Conservation (phyloP, 2,113 vertebrate species). For the Neoarius graeffei region DNA sequence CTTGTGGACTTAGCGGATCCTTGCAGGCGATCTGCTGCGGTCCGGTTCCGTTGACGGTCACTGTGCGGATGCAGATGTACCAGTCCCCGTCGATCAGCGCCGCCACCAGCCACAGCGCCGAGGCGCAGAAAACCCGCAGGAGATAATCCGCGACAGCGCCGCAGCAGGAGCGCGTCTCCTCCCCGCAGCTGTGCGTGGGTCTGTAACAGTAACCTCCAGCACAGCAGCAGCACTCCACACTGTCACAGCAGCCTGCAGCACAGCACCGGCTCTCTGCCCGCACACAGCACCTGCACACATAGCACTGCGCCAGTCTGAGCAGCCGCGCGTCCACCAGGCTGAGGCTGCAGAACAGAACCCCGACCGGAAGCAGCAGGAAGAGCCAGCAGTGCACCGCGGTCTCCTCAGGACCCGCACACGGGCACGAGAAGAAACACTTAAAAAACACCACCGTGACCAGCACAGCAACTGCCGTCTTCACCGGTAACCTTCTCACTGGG, state of each 20-base stretch:
- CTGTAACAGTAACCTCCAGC: constrained; percentile 36
- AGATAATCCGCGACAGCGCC: neutral
- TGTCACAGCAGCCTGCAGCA: neutral
- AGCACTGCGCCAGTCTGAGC: constrained; percentile 41
- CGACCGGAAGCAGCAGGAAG: constrained; percentile 28
- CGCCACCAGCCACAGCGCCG: constrained; percentile 31
- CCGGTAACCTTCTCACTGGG: constrained; percentile 22
- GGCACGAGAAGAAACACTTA: constrained; percentile 36
- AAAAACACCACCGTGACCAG: constrained; percentile 27
- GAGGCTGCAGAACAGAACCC: neutral
- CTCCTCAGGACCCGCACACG: constrained; percentile 22
- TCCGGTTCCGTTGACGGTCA: neutral
- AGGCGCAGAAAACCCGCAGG: constrained; percentile 12
- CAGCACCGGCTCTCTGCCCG: constrained; percentile 1
- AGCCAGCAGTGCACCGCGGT: constrained; percentile 40
- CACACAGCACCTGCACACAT: constrained; percentile 31
- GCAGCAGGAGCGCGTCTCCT: neutral
- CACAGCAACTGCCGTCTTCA: constrained; percentile 15
- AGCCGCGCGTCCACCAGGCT: constrained; percentile 15
- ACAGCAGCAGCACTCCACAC: constrained; percentile 39
- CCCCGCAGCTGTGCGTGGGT: neutral
- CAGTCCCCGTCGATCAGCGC: constrained; percentile 42
- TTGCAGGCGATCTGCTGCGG: constrained; percentile 44
- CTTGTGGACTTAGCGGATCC: constrained; percentile 25
- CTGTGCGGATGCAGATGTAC: constrained; percentile 41